Conservation (phyloP, 2,888 invertebrate species). For the Drosophila nr. perissopoda region DNA sequence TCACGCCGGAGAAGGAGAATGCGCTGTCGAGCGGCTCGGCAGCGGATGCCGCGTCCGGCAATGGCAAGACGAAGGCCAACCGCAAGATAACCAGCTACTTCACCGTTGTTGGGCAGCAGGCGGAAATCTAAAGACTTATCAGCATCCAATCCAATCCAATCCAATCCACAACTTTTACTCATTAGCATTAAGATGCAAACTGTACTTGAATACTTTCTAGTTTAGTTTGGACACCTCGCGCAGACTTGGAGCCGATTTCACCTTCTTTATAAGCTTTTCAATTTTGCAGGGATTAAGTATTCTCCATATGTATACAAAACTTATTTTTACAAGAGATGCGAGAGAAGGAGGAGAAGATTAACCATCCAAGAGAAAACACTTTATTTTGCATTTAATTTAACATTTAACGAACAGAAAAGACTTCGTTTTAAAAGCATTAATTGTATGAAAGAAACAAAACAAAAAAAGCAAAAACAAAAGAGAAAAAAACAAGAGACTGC, state of each 20-base stretch:
- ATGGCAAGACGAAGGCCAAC: constrained; percentile 66
- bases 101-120: constrained; percentile 81
- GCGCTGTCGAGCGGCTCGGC: constrained; percentile 48
- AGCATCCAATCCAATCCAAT: constrained; percentile 39
- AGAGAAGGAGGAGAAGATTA: background rate
- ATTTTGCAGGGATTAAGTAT: constrained; percentile 76
- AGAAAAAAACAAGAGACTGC: constrained; percentile 67
- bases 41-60: constrained; percentile 36
- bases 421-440: constrained; percentile 75
- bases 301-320: constrained; percentile 53
- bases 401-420: constrained; percentile 64
- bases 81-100: constrained; percentile 82
- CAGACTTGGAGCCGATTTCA: constrained; percentile 52
- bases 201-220: constrained; percentile 65
- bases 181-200: constrained; percentile 66
- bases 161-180: constrained; percentile 60
- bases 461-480: constrained; percentile 15
- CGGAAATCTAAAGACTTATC: constrained; percentile 79
- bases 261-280: constrained; percentile 49
- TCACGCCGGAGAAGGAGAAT: constrained; percentile 70
- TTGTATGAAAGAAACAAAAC: constrained; percentile 35
- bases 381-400: constrained; percentile 50
- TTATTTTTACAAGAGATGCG: constrained; percentile 28
- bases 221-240: constrained; percentile 60
- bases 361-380: constrained; percentile 14